Evolutionary conservation across 2,797 vertebrate genomes (phyloP).

Genomic region (Galago senegalensis): DNA sequence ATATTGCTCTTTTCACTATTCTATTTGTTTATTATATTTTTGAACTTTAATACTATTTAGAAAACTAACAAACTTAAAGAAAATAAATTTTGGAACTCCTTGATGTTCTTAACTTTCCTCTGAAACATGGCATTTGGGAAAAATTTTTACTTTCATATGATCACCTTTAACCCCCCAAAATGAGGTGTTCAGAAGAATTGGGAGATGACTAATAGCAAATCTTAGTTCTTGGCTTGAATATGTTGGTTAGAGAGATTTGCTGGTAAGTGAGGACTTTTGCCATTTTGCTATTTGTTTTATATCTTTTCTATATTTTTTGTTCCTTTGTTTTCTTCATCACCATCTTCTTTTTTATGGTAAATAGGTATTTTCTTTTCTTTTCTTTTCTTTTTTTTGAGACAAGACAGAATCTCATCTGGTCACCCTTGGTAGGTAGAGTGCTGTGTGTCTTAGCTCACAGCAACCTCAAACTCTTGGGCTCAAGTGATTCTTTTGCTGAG

Average conservation of each 20-base stretch:
- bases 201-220: background rate
- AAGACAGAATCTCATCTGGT: too few species aligned
- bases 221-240: background rate
- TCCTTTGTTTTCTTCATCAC: background rate
- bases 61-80: background rate
- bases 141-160: background rate
- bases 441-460: too few species aligned
- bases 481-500: too few species aligned
- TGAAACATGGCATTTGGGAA: constrained; percentile 39
- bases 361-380: background rate
- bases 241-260: background rate
- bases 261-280: background rate
- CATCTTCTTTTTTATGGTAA: background rate
- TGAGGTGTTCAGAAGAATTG: constrained; percentile 7
- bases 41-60: background rate
- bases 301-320: background rate
- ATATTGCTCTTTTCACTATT: background rate
- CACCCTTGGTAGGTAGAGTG: too few species aligned
- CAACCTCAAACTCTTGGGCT: too few species aligned
- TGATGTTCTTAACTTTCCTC: constrained; percentile 42
- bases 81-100: background rate
- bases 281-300: background rate
- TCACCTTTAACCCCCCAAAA: background rate
- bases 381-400: too few species aligned
- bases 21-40: constrained; percentile 6